phyloP scores from a whole-genome alignment of 2,797 vertebrate species.

The Dendrocincla tyrannina region DNA sequence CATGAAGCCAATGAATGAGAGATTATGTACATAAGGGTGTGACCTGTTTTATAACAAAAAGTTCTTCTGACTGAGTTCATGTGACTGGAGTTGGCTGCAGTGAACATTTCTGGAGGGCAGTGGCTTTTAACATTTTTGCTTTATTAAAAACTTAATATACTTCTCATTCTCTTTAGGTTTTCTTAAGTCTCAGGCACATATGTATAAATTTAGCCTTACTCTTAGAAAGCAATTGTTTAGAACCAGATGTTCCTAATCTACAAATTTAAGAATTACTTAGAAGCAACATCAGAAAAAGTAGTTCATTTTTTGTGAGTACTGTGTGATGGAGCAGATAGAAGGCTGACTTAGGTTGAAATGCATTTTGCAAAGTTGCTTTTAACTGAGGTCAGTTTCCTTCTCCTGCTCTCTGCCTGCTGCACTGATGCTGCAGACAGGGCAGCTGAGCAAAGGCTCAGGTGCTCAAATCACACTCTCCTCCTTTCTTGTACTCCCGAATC shows the following conservation, averaged over 20 bases:
- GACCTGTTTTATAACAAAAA: constrained; percentile 8
- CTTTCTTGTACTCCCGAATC: neutral
- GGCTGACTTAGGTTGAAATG: neutral
- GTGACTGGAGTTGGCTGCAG: neutral
- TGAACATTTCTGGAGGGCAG: neutral
- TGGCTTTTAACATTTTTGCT: neutral
- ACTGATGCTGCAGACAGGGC: neutral
- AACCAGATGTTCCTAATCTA: neutral
- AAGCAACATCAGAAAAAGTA: neutral
- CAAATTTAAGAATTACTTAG: neutral
- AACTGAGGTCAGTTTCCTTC: neutral
- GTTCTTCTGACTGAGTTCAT: neutral
- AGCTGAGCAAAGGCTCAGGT: neutral
- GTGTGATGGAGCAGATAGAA: neutral
- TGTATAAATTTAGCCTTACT: neutral
- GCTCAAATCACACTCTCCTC: neutral
- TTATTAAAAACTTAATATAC: neutral
- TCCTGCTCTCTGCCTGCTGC: neutral
- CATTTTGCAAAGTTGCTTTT: neutral
- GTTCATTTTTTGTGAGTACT: neutral
- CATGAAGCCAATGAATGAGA: neutral
- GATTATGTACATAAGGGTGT: constrained; percentile 26
- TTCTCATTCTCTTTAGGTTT: neutral
- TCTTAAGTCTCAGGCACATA: neutral
- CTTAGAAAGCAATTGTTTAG: neutral